These are phyloP conservation scores for Pterocles gutturalis DNA, from an alignment of 2,113 vertebrate species.

Conservation along the genomic window DNA sequence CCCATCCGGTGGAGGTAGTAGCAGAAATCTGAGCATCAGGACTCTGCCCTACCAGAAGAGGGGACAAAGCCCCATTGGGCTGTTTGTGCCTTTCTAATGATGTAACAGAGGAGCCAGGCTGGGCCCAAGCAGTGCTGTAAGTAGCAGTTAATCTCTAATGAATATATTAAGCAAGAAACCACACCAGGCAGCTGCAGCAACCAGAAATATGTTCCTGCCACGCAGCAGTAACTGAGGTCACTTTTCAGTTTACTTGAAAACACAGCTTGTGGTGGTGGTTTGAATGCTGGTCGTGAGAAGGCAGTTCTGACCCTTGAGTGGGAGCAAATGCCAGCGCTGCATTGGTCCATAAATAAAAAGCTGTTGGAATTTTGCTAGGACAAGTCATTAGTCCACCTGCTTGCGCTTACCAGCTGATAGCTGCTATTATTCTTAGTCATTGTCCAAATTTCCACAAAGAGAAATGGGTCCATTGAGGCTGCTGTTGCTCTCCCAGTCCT, in stretches of 20 bases:
- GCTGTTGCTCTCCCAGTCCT: neutral
- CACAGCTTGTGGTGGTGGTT: neutral
- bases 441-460: neutral
- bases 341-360: neutral
- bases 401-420: neutral
- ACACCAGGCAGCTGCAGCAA: neutral
- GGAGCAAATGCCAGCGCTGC: neutral
- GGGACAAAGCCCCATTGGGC: neutral
- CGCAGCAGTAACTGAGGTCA: neutral
- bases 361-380: neutral
- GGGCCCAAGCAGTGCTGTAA: neutral
- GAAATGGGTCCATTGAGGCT: neutral
- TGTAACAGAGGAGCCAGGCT: neutral
- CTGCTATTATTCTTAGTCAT: slow-evolving; percentile 3
- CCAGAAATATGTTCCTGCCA: neutral
- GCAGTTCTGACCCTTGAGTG: neutral
- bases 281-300: neutral
- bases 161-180: neutral
- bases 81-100: neutral
- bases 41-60: neutral
- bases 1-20: accelerated
- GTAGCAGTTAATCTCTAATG: neutral
- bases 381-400: neutral
- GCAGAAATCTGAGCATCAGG: neutral
- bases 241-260: neutral